Base-by-base conservation (phyloP, 2,888 invertebrate species). In the Deilephila elpenor region DNA sequence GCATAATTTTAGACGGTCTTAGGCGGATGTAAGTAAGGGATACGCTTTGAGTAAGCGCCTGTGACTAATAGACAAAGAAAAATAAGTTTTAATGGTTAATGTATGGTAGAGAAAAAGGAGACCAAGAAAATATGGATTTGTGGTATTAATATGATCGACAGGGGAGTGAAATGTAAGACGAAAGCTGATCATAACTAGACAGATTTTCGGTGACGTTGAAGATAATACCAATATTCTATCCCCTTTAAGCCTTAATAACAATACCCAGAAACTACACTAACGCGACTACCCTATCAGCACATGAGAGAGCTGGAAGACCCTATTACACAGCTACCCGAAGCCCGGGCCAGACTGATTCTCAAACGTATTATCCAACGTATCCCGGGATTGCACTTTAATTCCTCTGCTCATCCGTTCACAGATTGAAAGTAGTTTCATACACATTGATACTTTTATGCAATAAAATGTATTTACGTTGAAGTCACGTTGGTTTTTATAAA, bases 381-480 rank as follows among this genome's bases (percentile, higher is more conserved):
- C 74, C 72, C 72, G 25, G 73, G 53, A 32, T 67, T 11, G 60
- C 72, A 75, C 75, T 78, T 78, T 81, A 82, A 80, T 83, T 80
- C 76, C 75, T 76, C 60, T 77, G 74, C 75, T 73, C 74, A 75
- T 78, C 74, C 75, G 73, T 25, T 67, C 25, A 44, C 44, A 51
- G 67, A 67, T 67, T 14, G 51, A 25, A 67, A n/a, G n/a, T n/a
- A 51, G 7, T 64, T 32, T 44, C 20, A 44, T 25, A 67, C 44
- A 0, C n/a, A 25, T 20, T 5, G 20, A 20, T n/a, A n/a, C n/a
- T 6, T 25, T 25, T 25, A 25, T 25, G 20, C 20, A 37, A 11
- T 44, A 44, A 17, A 51, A 37, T 67, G 6, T 51, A 3, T 37
- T 64, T 44, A 51, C 67, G 17, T 44, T 5, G 67, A 67, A 25